Conservation (phyloP, 2,797 vertebrate species). For the Tapera naevia region DNA sequence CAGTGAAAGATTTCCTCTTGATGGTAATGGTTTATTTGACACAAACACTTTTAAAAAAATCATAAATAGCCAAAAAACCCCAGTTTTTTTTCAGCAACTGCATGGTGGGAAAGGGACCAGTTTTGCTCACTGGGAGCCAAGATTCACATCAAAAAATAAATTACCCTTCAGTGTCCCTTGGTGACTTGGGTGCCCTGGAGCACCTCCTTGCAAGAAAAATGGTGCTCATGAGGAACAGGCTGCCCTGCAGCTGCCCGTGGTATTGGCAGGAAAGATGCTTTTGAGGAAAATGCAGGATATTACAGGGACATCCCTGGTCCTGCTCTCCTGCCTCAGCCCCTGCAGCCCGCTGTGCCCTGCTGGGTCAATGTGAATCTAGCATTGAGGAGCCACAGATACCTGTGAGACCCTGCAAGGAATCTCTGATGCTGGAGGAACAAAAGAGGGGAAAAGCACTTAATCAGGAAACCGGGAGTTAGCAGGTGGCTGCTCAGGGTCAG, state of each 20-base stretch:
- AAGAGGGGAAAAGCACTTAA: background rate
- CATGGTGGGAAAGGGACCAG: background rate
- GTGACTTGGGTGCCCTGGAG: background rate
- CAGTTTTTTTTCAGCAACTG: background rate
- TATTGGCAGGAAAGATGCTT: background rate
- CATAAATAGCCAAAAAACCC: background rate
- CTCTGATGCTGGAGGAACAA: background rate
- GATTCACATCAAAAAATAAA: background rate
- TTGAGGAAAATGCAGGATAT: background rate
- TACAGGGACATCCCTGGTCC: background rate
- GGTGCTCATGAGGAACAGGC: background rate
- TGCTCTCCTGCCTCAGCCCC: background rate
- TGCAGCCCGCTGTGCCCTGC: rapidly evolving
- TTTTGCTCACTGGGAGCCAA: background rate
- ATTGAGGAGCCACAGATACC: background rate
- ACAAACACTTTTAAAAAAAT: background rate
- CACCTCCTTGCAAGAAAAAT: background rate
- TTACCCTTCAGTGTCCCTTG: background rate
- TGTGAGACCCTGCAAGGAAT: background rate
- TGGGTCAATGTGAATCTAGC: background rate
- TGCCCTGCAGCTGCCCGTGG: background rate
- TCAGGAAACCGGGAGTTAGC: background rate
- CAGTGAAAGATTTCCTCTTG: background rate
- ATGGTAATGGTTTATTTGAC: background rate
- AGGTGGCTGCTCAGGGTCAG: background rate